Conservation (phyloP, 2,113 vertebrate genomes). For the Bombycilla garrulus region DNA sequence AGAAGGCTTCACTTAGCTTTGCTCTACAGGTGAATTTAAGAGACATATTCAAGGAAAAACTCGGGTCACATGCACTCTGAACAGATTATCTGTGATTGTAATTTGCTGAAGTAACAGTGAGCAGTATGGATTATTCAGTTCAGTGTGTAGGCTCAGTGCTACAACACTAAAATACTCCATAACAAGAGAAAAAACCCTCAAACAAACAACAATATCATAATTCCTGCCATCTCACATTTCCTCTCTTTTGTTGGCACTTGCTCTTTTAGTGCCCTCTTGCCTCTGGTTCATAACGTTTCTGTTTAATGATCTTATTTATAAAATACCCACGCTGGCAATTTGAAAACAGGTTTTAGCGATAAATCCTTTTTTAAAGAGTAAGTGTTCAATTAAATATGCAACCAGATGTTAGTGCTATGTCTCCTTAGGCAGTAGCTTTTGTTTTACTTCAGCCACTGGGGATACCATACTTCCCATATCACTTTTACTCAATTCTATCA, state of each 20-base stretch:
- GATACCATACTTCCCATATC: neutral
- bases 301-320: constrained; percentile 27
- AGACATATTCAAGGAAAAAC: neutral
- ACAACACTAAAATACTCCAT: neutral
- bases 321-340: neutral
- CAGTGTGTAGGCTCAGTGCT: neutral
- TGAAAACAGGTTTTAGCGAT: constrained; percentile 13
- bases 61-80: neutral
- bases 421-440: neutral
- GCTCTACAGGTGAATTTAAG: neutral
- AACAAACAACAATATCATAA: neutral
- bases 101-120: neutral
- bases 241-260: neutral
- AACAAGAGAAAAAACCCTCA: neutral
- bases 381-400: constrained; percentile 6
- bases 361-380: constrained; percentile 23
- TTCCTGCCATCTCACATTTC: neutral
- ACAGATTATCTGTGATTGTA: neutral
- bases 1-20: neutral
- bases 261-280: neutral
- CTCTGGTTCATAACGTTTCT: neutral
- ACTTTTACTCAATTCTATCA: neutral
- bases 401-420: neutral
- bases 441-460: neutral
- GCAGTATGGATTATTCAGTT: neutral